Evolutionary conservation across 2,113 vertebrate genomes (phyloP).

Genomic region (Burhinus bistriatus): DNA sequence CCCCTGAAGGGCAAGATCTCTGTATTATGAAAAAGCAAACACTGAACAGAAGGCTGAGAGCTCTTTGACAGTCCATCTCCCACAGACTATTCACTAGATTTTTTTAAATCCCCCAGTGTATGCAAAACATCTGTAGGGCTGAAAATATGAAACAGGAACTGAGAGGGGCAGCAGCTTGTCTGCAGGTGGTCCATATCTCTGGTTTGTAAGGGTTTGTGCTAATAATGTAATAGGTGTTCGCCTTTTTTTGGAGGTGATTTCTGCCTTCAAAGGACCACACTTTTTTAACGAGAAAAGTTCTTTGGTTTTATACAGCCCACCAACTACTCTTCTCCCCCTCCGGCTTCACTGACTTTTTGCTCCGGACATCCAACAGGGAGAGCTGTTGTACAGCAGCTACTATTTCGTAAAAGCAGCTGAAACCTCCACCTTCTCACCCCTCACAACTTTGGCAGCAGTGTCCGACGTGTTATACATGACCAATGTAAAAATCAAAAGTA

Average conservation of each 20-base stretch:
- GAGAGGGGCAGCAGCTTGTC: slow-evolving; percentile 45
- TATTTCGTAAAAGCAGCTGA: neutral
- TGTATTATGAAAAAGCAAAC: neutral
- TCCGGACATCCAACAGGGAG: slow-evolving; percentile 43
- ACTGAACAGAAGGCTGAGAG: slow-evolving; percentile 4
- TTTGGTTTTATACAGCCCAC: neutral
- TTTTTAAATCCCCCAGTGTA: slow-evolving; percentile 10
- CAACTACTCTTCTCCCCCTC: neutral
- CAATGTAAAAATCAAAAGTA: neutral
- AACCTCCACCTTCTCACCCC: neutral
- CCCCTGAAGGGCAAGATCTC: neutral
- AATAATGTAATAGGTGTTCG: slow-evolving; percentile 57
- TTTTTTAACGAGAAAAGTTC: slow-evolving; percentile 26
- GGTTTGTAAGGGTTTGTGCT: slow-evolving; percentile 21
- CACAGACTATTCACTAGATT: neutral
- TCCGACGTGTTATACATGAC: neutral
- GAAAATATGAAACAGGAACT: slow-evolving; percentile 52
- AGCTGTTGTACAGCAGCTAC: slow-evolving; percentile 56
- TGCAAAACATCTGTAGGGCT: slow-evolving; percentile 49
- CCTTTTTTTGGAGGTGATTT: slow-evolving; percentile 33
- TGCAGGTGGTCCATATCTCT: slow-evolving; percentile 42
- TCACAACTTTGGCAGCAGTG: neutral
- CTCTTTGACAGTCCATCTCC: slow-evolving; percentile 9
- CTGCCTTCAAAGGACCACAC: slow-evolving; percentile 41
- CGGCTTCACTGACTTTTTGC: neutral